Conservation (phyloP, 2,888 invertebrate genomes). For the Drosophila merina region DNA sequence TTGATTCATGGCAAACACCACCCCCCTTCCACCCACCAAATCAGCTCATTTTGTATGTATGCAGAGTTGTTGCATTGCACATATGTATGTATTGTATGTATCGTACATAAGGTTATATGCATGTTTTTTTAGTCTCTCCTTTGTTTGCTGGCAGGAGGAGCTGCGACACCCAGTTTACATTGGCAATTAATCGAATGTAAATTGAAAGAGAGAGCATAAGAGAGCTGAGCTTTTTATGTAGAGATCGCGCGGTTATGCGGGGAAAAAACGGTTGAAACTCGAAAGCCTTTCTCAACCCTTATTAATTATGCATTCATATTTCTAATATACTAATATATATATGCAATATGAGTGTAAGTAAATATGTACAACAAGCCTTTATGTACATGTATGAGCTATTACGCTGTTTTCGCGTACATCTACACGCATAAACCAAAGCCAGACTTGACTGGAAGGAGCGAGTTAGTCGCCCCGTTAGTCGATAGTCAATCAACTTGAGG, state of each 20-base stretch:
- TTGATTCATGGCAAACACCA: conserved; percentile 64
- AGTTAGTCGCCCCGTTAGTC: conserved; percentile 4
- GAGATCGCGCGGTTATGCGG: background rate
- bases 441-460: background rate
- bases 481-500: conserved; percentile 43
- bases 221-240: background rate
- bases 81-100: background rate
- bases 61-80: conserved; percentile 19
- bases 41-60: conserved; percentile 35
- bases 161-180: conserved; percentile 32
- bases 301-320: background rate
- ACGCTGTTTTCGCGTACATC: background rate
- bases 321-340: background rate
- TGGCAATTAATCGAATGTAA: conserved; percentile 34
- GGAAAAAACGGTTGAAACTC: background rate
- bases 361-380: background rate
- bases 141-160: conserved; percentile 49
- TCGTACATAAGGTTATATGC: background rate
- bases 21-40: conserved; percentile 12
- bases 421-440: background rate
- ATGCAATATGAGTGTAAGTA: no score
- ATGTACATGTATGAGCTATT: background rate
- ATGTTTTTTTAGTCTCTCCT: conserved; percentile 27
- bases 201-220: background rate
- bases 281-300: background rate